Conservation (phyloP, 2,888 invertebrate genomes). For the Empis livida region DNA sequence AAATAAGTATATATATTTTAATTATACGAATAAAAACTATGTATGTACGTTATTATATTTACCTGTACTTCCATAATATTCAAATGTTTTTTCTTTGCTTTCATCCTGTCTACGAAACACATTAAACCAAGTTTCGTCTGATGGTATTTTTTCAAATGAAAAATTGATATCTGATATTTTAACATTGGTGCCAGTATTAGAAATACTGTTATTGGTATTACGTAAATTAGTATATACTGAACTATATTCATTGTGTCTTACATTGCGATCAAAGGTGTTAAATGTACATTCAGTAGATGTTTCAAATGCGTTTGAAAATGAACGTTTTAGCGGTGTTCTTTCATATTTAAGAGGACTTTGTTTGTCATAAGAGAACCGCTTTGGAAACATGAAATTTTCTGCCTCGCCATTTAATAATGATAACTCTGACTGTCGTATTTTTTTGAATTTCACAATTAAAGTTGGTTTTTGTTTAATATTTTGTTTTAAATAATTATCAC, state of each 20-base stretch:
- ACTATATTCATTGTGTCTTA: neutral
- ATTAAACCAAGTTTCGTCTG: constrained; percentile 63
- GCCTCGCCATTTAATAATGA: constrained; percentile 71
- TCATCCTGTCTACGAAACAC: constrained; percentile 65
- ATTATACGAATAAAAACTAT: no score
- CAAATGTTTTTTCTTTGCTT: constrained; percentile 49
- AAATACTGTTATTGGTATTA: neutral
- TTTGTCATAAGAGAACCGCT: constrained; percentile 30
- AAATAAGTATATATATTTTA: no score
- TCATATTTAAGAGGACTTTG: neutral
- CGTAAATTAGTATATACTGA: neutral
- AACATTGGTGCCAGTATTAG: no score
- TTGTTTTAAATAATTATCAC: constrained; percentile 10
- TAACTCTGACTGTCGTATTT: constrained; percentile 59
- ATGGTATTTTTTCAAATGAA: constrained; percentile 63
- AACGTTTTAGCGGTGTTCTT: neutral
- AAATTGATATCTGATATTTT: constrained; percentile 29
- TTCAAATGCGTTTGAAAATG: neutral
- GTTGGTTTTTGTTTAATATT: constrained; percentile 26
- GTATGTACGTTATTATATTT: constrained; percentile 2
- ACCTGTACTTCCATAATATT: constrained; percentile 33
- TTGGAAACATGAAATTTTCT: constrained; percentile 76
- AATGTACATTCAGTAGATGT: neutral
- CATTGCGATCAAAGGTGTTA: no score
- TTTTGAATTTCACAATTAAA: constrained; percentile 60